These are phyloP conservation scores for Cosmopolites sordidus DNA, from an alignment of 2,888 invertebrate species.

Conservation along the genomic window DNA sequence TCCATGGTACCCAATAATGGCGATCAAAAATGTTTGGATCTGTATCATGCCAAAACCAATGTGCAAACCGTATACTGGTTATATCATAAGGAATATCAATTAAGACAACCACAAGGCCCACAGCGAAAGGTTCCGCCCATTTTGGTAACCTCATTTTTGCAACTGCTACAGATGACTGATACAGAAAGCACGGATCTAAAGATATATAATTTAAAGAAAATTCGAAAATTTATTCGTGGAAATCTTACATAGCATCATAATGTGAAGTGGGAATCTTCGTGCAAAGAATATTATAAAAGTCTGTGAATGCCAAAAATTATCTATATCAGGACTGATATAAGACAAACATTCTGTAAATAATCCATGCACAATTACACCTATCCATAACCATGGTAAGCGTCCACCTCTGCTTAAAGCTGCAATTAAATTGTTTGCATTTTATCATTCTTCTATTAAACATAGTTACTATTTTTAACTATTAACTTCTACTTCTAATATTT, in stretches of 20 bases:
- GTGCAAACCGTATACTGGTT: constrained; percentile 69
- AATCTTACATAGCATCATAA: constrained; percentile 63
- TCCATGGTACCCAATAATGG: constrained; percentile 81
- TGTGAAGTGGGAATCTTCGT: constrained; percentile 67
- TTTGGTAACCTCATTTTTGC: constrained; percentile 54
- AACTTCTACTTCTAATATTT: too few relatives aligned
- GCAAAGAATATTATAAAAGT: constrained; percentile 69
- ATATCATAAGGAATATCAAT: constrained; percentile 79
- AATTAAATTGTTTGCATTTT: constrained; percentile 24
- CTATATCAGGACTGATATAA: constrained; percentile 67
- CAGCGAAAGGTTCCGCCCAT: constrained; percentile 61
- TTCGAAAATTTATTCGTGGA: background rate
- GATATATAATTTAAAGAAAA: background rate
- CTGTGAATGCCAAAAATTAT: constrained; percentile 83
- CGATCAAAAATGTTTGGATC: constrained; percentile 68
- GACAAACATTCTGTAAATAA: constrained; percentile 67
- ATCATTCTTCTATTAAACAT: too few relatives aligned
- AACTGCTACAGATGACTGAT: constrained; percentile 57
- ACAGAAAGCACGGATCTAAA: constrained; percentile 57
- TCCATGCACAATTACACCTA: constrained; percentile 69
- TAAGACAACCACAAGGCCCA: constrained; percentile 66
- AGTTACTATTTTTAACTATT: too few relatives aligned
- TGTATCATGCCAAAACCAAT: constrained; percentile 82
- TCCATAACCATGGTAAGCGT: constrained; percentile 70
- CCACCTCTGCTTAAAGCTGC: constrained; percentile 67